Evolutionary conservation across 2,113 vertebrate genomes (phyloP).

Genomic region (human (Homo sapiens)): DNA sequence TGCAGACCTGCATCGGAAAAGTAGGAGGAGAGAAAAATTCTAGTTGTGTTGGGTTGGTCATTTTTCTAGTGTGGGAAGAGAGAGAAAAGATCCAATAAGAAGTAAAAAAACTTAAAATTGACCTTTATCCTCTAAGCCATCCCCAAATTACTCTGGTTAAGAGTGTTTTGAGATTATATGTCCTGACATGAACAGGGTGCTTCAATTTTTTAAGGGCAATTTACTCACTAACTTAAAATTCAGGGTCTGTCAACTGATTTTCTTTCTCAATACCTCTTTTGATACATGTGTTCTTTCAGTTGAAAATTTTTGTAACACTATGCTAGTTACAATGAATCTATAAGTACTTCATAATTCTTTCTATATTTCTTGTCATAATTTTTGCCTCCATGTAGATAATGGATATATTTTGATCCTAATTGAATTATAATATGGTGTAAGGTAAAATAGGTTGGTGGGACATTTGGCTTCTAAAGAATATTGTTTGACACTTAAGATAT

Average conservation of each 20-base stretch:
- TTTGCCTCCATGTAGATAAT: background rate
- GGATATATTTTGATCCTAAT: slow-evolving; percentile 37
- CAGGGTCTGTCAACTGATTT: background rate
- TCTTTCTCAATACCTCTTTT: slow-evolving; percentile 12
- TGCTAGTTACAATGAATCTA: background rate
- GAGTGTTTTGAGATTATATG: background rate
- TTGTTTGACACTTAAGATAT: slow-evolving; percentile 27
- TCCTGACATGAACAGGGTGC: background rate
- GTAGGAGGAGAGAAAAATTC: background rate
- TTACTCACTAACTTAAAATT: slow-evolving; percentile 38
- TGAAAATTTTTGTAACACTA: background rate
- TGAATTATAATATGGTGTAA: background rate
- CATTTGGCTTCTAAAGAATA: background rate
- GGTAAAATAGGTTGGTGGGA: background rate
- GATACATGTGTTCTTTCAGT: background rate
- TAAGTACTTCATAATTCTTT: slow-evolving; percentile 8
- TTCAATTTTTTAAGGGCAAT: slow-evolving; percentile 7
- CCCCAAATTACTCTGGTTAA: background rate
- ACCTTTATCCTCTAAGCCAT: background rate
- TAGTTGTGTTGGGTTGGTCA: background rate
- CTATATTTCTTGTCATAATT: background rate
- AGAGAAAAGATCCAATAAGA: background rate
- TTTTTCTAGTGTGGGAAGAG: background rate
- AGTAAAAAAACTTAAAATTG: background rate
- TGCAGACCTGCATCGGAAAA: background rate